phyloP scores from a whole-genome alignment of 2,113 vertebrate species.

The Tor tambroides region DNA sequence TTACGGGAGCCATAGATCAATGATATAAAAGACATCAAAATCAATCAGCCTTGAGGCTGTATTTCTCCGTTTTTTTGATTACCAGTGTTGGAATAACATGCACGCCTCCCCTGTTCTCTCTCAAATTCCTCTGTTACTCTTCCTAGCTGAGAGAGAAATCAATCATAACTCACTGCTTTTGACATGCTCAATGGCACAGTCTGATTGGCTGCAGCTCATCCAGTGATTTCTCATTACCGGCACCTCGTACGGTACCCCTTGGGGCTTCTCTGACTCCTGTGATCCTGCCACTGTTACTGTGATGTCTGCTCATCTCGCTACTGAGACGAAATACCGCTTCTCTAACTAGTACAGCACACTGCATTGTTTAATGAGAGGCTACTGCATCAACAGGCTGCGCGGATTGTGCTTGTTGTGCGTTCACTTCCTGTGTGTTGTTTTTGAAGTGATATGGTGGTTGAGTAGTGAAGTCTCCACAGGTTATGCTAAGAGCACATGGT shows the following conservation, averaged over 20 bases:
- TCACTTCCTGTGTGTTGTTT: slow-evolving; percentile 43
- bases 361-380: slow-evolving; percentile 47
- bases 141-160: slow-evolving; percentile 32
- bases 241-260: slow-evolving; percentile 19
- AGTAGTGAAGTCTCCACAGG: slow-evolving; percentile 49
- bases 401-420: background rate
- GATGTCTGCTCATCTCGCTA: slow-evolving; percentile 11
- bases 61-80: slow-evolving; percentile 36
- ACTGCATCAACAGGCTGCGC: slow-evolving; percentile 46
- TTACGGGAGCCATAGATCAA: slow-evolving; percentile 26
- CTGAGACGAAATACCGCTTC: slow-evolving; percentile 51
- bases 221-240: slow-evolving; percentile 43
- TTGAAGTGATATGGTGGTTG: slow-evolving; percentile 43
- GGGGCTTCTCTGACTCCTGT: slow-evolving; percentile 35
- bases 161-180: slow-evolving; percentile 41
- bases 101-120: slow-evolving; percentile 15
- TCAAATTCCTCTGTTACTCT: slow-evolving; percentile 23
- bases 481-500: slow-evolving; percentile 14
- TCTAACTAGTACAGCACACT: slow-evolving; percentile 22
- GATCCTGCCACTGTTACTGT: slow-evolving; percentile 37
- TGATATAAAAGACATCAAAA: slow-evolving; percentile 32
- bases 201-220: slow-evolving; percentile 45
- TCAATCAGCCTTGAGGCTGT: slow-evolving; percentile 24
- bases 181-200: slow-evolving; percentile 31
- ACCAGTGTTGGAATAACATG: slow-evolving; percentile 14